Base-by-base conservation (phyloP, 2,797 vertebrate species). In the Hippopotamyrus pictus region DNA sequence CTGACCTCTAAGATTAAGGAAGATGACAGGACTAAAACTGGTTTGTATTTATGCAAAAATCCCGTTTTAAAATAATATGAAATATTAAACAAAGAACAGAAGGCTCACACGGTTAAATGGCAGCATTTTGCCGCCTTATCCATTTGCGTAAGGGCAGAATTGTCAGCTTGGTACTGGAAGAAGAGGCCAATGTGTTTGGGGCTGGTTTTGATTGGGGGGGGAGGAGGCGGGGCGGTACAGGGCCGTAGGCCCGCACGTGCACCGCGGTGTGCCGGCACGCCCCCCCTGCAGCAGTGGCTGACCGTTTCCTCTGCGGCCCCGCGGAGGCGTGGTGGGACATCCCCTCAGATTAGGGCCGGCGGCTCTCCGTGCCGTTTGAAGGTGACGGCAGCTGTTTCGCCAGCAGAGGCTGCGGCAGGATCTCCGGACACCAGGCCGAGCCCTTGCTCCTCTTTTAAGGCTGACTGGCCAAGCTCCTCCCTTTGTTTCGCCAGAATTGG, bases 351-450 rank as follows among this genome's bases (percentile, higher is more conserved):
- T 97, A 97, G 95, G 94, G 95, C 92, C 92, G 94, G 93, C 94
- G 95, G 95, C 95, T 92, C 95, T 96, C 94, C 96, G 94, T 93
- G 92, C 93, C 96, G 95, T 96, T 96, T 95, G 95, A 92, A 96
- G 95, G 95, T 97, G 96, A 97, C 97, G 95, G 90, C 95, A 97
- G 97, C 96, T 97, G 95, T 94, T 94, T 95, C 92, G 93, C 96
- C 94, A 93, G 94, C 93, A 91, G 95, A 96, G 97, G 97, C 96
- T 96, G 95, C 95, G 94, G 91, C 96, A 96, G 95, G 95, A 96
- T 96, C 96, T 96, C 29, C 96, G 97, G 96, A 97, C 96, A 96
- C 95, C 95, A 92, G 92, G 93, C 93, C 5, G 50, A 82, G n/a
- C n/a, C 33, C 46, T 9, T 1, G 12, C 19, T 37, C 51, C 29